Evolutionary conservation across 1,140 invertebrate species (phyloP).

Genomic region (Uloborus diversus): DNA sequence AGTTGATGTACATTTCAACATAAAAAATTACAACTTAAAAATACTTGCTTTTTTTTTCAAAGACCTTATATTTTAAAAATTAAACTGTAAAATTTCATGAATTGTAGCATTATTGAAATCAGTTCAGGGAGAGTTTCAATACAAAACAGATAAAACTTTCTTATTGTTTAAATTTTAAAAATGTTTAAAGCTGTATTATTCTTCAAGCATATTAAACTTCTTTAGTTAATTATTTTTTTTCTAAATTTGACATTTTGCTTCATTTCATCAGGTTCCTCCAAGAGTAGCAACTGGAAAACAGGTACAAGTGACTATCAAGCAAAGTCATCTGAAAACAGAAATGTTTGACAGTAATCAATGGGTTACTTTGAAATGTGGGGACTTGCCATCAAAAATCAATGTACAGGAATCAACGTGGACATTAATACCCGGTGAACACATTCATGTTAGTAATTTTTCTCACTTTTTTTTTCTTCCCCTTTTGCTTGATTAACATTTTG

Average conservation of each 20-base stretch:
- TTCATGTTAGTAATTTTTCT: constrained; percentile 66
- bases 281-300: constrained; percentile 73
- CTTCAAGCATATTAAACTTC: no score
- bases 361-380: constrained; percentile 72
- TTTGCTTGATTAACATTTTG: constrained; percentile 2
- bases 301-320: constrained; percentile 73
- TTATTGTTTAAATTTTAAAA: no score
- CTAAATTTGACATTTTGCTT: background rate
- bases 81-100: no score
- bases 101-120: no score
- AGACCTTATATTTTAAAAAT: no score
- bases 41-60: no score
- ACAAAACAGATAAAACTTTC: no score
- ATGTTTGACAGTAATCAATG: constrained; percentile 62
- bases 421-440: constrained; percentile 75
- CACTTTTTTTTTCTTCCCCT: background rate
- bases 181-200: no score
- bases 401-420: constrained; percentile 83
- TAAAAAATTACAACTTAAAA: no score
- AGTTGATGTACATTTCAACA: no score
- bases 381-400: constrained; percentile 75
- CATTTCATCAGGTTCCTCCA: constrained; percentile 68
- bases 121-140: no score
- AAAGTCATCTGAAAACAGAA: constrained; percentile 69
- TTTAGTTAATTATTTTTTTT: no score